Percentiles rank a stretch among this genome's conserved stretches.
Conservation (phyloP, 37 sponge, comb jelly and placozoan genomes). For the Bolinopsis microptera region DNA sequence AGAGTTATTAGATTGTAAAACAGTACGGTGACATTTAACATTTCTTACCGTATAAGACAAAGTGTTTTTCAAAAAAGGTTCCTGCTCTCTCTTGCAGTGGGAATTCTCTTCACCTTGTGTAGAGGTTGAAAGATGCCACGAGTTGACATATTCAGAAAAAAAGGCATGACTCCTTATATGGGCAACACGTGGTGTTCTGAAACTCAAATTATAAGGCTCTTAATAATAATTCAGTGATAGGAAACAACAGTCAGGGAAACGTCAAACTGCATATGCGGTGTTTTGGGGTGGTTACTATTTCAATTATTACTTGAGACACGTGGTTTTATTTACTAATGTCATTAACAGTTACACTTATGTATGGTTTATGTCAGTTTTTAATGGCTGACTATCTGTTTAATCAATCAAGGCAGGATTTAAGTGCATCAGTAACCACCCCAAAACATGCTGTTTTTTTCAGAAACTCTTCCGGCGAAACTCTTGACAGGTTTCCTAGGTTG, state of each 20-base stretch:
- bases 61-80: background rate
- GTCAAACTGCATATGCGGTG: too few species aligned
- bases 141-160: background rate
- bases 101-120: background rate
- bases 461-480: too few species aligned
- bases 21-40: too few species aligned
- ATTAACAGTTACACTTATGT: background rate
- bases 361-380: too few species aligned
- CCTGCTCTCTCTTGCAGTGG: background rate
- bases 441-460: too few species aligned
- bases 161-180: background rate
- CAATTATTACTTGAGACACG: background rate
- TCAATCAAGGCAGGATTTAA: background rate
- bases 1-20: too few species aligned
- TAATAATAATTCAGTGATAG: too few species aligned
- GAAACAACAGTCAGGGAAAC: too few species aligned
- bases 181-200: too few species aligned
- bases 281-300: background rate
- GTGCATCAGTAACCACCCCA: too few species aligned
- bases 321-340: background rate
- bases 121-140: background rate
- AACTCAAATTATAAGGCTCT: too few species aligned
- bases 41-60: background rate
- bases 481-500: too few species aligned
- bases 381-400: background rate